Evolutionary conservation across 2,888 invertebrate species (phyloP), one percentile per base, ranked within the genome.

Genomic region (Salticus scenicus): DNA sequence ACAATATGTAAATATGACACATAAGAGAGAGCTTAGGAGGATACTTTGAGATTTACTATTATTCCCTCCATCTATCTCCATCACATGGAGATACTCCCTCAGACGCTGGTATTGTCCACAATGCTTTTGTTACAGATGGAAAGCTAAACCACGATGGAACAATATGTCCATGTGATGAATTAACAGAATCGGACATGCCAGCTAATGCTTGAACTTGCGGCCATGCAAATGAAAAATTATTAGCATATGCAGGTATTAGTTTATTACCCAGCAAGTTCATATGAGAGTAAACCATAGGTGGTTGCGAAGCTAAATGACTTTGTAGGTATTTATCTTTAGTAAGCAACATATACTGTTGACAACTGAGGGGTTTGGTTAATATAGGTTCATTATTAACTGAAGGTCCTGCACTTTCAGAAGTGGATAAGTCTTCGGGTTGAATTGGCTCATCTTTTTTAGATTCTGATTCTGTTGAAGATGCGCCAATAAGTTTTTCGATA

Each of bases 401-500:
- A 20, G 74, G 33, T 70, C 70, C 69, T 8, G 75, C 30, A 14
- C 42, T 10, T 73, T 84, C 77, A 0, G 37, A 73, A 30, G 71
- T 47, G 0, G 70, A 33, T 14, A 47, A 31, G 30, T 70, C 37
- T 67, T 74, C 73, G 0, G 73, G 69, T 24, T 66, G 64, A 28
- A 70, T 51, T 12, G 70, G 70, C 1, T 69, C 63, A 20, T 79
- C 71, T 51, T 66, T 73, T 57, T 67, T 83, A 7, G 24, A n/a
- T 12, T 69, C 67, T 17, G 33, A 27, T 12, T 66, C 66, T 7
- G 71, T 17, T 0, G 57, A 42, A 14, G 70, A 63, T n/a, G 12
- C 31, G 37, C 86, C 80, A 27, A 86, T 86, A 4, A 86, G 71
- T 51, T 51, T 47, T 24, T 86, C 86, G n/a, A 86, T 86, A 8